Evolutionary conservation across 1,140 invertebrate species (phyloP), one percentile per base, ranked within the genome.

Genomic region (Caenorhabditis inopinata): DNA sequence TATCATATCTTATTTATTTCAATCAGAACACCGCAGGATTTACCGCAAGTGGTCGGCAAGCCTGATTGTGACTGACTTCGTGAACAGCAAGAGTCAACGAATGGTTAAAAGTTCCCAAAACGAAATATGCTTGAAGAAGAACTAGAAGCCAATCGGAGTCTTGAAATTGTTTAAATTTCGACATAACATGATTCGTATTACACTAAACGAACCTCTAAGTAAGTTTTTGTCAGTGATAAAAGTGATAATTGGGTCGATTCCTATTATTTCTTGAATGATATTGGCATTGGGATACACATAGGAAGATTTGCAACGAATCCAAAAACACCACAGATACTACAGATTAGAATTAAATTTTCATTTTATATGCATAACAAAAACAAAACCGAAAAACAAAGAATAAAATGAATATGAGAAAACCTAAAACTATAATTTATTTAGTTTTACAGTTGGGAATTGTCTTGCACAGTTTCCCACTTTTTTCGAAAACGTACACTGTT

Each of bases 41-140:
- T 74, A 86, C 85, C 14, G 85, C 83, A 35, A 87, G 47, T n/a
- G 94, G 94, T 80, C 93, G 90, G 1, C 92, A 99, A 0, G 96
- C 97, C 85, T 97, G 91, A 91, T 97, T 98, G 89, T 99, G 97
- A 0, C 96, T 92, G 79, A 98, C 96, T 91, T 99, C 97, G 90
- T 99, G 97, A 81, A 97, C 93, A 4, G 95, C 97, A 84, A 99
- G 91, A 92, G 96, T 97, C 27, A 99, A 91, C 0, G 96, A 94
- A 90, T 99, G 97, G 90, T 99, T 99, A 73, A 99, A 78, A 11
- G 87, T 89, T 23, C 87, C 87, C 27, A 85, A 82, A 11, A 87
- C 87, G 62, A 82, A 85, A 74, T 88, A 88, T 38, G 86, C 87
- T 82, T 88, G 87, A 12, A 88, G 58, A 9, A 82, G 77, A 14